phyloP scores from a whole-genome alignment of 2,113 vertebrate species.

The Chinchilla lanigera region DNA sequence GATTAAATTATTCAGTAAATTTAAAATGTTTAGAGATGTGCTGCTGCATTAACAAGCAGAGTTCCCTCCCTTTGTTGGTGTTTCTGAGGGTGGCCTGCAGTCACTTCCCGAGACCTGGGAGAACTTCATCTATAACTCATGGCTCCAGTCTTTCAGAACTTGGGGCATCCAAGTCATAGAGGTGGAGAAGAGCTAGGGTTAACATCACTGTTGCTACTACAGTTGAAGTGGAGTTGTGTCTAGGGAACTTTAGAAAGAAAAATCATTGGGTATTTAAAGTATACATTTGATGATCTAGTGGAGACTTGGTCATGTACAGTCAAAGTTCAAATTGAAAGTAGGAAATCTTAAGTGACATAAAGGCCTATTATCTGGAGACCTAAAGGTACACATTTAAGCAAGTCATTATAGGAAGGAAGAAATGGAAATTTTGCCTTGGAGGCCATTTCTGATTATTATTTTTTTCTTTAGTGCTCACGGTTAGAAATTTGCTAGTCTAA shows the following conservation, averaged over 20 bases:
- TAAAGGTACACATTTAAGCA: neutral
- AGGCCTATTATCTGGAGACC: neutral
- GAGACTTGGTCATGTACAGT: neutral
- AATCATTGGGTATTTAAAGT: neutral
- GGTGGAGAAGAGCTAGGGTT: neutral
- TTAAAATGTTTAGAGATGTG: neutral
- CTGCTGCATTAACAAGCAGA: neutral
- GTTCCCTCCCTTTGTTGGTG: neutral
- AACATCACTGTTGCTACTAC: neutral
- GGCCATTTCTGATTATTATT: neutral
- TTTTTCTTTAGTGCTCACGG: neutral
- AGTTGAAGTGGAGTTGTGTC: neutral
- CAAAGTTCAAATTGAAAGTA: neutral
- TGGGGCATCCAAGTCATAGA: neutral
- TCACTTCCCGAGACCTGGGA: neutral
- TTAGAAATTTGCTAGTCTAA: neutral
- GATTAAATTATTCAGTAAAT: neutral
- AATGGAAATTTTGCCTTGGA: neutral
- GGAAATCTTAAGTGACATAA: slow-evolving; percentile 27
- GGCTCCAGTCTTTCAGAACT: neutral
- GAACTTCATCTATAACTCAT: neutral
- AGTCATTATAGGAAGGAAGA: neutral
- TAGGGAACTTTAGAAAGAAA: neutral
- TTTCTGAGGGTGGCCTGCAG: neutral
- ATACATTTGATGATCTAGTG: neutral